phyloP scores from a whole-genome alignment of 1,140 invertebrate genomes.

The Helicoverpa armigera region DNA sequence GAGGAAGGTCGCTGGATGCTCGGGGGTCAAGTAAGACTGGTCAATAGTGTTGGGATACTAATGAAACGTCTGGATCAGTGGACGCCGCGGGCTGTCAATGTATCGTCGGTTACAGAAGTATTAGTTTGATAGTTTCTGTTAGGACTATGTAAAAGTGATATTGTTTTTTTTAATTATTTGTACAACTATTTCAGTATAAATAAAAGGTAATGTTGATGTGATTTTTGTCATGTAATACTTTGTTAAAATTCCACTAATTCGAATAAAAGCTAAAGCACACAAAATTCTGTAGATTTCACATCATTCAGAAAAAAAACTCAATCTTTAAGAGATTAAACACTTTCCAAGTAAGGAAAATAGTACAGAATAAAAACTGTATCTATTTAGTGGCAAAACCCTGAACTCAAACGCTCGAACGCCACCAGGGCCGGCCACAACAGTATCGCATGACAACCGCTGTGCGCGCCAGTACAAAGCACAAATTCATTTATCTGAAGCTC shows the following conservation, averaged over 20 bases:
- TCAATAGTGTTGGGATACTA: constrained; percentile 48
- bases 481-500: constrained; percentile 31
- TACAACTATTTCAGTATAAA: too few species aligned
- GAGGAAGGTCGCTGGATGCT: background rate
- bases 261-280: background rate
- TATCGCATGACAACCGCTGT: constrained; percentile 9
- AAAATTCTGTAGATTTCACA: background rate
- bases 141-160: background rate
- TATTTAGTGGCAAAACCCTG: background rate
- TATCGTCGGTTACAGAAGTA: constrained; percentile 14
- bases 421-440: constrained; percentile 1
- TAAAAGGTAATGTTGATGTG: too few species aligned
- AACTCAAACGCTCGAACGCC: background rate
- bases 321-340: background rate
- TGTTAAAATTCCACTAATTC: too few species aligned
- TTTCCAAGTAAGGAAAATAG: background rate
- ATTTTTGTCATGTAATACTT: too few species aligned
- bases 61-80: constrained; percentile 63
- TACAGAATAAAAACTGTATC: too few species aligned
- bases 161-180: background rate
- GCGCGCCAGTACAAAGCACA: constrained; percentile 15
- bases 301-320: background rate
- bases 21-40: constrained; percentile 20
- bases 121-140: background rate
- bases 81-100: constrained; percentile 55